These are phyloP conservation scores for Nylanderia fulva DNA, from an alignment of 1,140 invertebrate genomes.

Conservation along the genomic window DNA sequence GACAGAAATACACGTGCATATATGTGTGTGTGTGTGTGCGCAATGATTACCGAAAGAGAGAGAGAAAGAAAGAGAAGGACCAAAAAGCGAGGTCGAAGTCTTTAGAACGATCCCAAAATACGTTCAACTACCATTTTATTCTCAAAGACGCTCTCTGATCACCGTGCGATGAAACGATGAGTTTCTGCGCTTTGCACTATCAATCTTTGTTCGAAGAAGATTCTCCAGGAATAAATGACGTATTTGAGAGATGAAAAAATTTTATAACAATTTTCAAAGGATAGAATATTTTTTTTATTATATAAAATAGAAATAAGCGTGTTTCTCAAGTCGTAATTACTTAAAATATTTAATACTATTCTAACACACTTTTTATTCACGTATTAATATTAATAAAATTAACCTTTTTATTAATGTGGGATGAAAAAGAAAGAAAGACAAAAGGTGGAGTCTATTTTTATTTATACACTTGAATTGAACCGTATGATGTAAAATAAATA, in stretches of 20 bases:
- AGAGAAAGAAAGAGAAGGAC: not conserved
- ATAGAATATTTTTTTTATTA: not conserved
- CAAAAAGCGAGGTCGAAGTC: constrained; percentile 22
- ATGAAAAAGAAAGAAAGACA: no score
- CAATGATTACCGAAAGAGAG: constrained; percentile 20
- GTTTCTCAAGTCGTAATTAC: no score
- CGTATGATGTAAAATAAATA: no score
- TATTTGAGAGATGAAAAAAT: not conserved
- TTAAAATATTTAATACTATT: no score
- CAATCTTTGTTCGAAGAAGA: not conserved
- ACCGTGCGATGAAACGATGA: constrained; percentile 24
- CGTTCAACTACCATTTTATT: constrained; percentile 54
- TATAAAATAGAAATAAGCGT: no score
- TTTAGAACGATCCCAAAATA: constrained; percentile 55
- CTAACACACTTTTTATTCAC: no score
- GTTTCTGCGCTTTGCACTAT: not conserved
- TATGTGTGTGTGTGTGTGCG: not conserved
- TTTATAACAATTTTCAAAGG: not conserved
- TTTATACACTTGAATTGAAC: no score
- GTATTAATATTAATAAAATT: no score
- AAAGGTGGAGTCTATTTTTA: no score
- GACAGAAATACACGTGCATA: constrained; percentile 41
- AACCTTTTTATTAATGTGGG: no score
- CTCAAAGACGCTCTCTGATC: constrained; percentile 23
- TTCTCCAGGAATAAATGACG: not conserved